Base-by-base conservation (phyloP, 2,888 invertebrate species). In the Chironomus riparius region DNA sequence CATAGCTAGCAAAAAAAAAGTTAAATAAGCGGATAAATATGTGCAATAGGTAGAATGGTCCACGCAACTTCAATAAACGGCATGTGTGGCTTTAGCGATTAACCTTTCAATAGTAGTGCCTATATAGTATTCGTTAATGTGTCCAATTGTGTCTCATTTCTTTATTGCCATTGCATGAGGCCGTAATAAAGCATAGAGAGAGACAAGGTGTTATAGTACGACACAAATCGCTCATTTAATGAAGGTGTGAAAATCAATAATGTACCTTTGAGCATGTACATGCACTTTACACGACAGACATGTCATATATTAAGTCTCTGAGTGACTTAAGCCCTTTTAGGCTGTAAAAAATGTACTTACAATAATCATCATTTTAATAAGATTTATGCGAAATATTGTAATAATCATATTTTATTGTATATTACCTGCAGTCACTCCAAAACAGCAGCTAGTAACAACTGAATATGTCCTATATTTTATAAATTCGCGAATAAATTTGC, bases 161-260 rank as follows among this genome's bases (percentile, higher is more conserved):
- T 56, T 65, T 65, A 65, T 65, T 65, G 12, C 65, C 65, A 56
- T 21, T 21, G 24, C 10, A 62, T 62, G 18, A 18, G 13, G 62
- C 21, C 2, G 21, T 38, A 38, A 38, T 38, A 38, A 38, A 38
- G 38, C 38, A 38, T 38, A 38, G 38, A 38, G 38, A 38, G 38
- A 38, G 22, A 13, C 22, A 62, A 22, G 62, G 38, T 38, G 38
- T 38, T 38, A 38, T 38, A 38, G 38, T 21, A 21, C 15, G 68
- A 68, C 38, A 47, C 47, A 68, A 68, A 68, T 68, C 68, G 68
- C 68, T 68, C 47, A 68, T 47, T 68, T 68, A 68, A 68, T 7
- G 68, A 68, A 68, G 68, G 68, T 68, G 68, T 68, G 68, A 68
- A 68, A 68, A 68, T 68, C 68, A 68, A 68, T 68, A 68, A 68